Evolutionary conservation across 2,797 vertebrate species (phyloP), one percentile per base, ranked within the genome.

Genomic region (Peromyscus melanophrys): DNA sequence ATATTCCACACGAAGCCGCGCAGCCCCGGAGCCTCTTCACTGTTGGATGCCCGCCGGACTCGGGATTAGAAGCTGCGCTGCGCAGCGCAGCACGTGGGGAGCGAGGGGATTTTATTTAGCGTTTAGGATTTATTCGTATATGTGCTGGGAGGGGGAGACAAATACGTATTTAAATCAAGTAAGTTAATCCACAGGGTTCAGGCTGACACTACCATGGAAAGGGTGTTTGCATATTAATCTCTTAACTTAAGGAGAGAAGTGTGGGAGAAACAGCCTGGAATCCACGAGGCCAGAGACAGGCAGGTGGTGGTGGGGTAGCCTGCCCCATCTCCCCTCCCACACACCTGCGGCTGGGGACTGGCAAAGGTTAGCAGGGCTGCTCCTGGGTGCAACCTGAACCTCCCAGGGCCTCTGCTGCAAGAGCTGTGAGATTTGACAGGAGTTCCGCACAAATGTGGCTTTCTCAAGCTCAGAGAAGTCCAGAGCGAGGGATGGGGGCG

Each of bases 161-260:
- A 96, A 97, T 98, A 97, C 94, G 76, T 96, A 95, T 98, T 97
- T 98, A 98, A 97, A 96, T 96, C 96, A 97, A 98, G 96, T 82
- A 97, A 97, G 97, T 96, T 98, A 97, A 98, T 98, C 97, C 97
- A 84, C 0, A 29, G 97, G 94, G 98, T 98, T 97, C 98, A 97
- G 98, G 97, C 96, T 89, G 95, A 97, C 94, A 94, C 82, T 84
- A 94, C 89, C 89, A 31, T 3, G 25, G 95, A 97, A 95, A 96
- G 80, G 88, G 73, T 82, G 95, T 97, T 98, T 97, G 93, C 96
- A 97, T 98, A 96, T 92, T 97, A 97, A 96, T 97, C 92, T 88
- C 88, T 77, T 81, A 6, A 49, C 77, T 59, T 52, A 92, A 61
- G 69, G 21, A 31, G 29, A 40, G 55, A 11, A 3, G 88, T 83